These are phyloP conservation scores for Homalodisca vitripennis DNA, from an alignment of 1,140 invertebrate genomes.

Conservation along the genomic window DNA sequence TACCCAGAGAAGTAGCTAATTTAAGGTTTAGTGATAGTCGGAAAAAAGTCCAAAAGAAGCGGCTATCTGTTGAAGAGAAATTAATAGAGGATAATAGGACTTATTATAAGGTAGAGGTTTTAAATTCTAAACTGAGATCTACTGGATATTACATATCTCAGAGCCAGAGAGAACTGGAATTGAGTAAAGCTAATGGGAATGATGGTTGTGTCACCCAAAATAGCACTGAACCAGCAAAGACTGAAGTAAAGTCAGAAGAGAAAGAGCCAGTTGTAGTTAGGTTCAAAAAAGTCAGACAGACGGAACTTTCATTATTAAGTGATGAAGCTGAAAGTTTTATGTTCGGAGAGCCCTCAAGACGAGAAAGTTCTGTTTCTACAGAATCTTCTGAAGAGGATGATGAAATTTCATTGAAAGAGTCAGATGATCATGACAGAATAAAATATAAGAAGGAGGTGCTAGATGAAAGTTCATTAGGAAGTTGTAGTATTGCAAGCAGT, in stretches of 20 bases:
- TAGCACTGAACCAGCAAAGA: constrained; percentile 32
- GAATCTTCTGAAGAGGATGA: constrained; percentile 42
- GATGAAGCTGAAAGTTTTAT: constrained; percentile 82
- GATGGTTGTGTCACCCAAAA: constrained; percentile 38
- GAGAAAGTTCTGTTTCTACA: constrained; percentile 51
- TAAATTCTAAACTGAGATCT: constrained; percentile 65
- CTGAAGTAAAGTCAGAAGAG: constrained; percentile 37
- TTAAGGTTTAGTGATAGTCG: background rate
- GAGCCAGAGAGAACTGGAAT: constrained; percentile 40
- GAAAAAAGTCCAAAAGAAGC: constrained; percentile 43
- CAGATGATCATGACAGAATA: constrained; percentile 19
- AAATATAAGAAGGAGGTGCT: constrained; percentile 18
- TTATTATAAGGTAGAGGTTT: constrained; percentile 72
- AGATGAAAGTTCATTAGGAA: constrained; percentile 23
- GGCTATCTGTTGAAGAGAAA: constrained; percentile 57
- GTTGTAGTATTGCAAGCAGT: constrained; percentile 26
- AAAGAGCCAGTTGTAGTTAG: constrained; percentile 62
- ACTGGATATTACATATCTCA: constrained; percentile 51
- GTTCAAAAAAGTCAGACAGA: constrained; percentile 58
- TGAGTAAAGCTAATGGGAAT: constrained; percentile 27
- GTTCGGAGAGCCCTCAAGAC: constrained; percentile 64
- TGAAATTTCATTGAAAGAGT: constrained; percentile 10
- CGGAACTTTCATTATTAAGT: constrained; percentile 70
- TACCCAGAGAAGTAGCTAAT: constrained; percentile 4
- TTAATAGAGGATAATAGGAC: constrained; percentile 60